Evolutionary conservation across 2,888 invertebrate genomes (phyloP), one percentile per base, ranked within the genome.

Genomic region (Allophyes oxyacanthae): DNA sequence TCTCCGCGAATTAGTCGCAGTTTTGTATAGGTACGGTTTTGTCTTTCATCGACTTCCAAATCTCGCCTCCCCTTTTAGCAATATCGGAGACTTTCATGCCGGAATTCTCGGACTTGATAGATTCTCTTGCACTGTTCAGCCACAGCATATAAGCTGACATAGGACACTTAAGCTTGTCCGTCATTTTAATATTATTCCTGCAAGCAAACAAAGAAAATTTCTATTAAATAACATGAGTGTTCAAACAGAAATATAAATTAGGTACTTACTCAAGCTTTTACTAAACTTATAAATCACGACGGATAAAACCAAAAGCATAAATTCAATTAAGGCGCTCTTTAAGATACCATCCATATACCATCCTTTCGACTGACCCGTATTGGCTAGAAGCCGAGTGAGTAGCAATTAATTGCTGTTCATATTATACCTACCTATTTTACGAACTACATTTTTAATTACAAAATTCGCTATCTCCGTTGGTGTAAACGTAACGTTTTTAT

Each of bases 61-160:
- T 94, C 94, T 99, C 99, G 44, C 99, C 99, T 57, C 97, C 99
- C 83, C 98, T 98, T 92, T 98, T 99, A 37, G 98, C 97, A 62
- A 99, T 96, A 83, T 99, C 99, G 7, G 98, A 98, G 25, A 99
- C 96, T 82, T 97, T 96, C 66, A 98, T 96, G 64, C 98, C 98
- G 26, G 99, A 99, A 94, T 98, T 96, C 46, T 98, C 98, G 32
- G 96, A 94, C 90, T 99, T 99, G 71, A 99, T 98, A 72, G 95
- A 94, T 79, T 98, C 98, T 74, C 99, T 95, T 61, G 95, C 96
- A 75, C 97, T 98, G 87, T 98, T 98, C 73, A 99, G 94, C 98
- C 99, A 99, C 73, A 99, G 88, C 97, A 99, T 98, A 88, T 98
- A 99, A 2, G 98, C 99, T 44, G 98, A 97, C 83, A 96, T 95